Evolutionary conservation across 2,113 vertebrate genomes (phyloP).

Genomic region (Nothocercus julius): DNA sequence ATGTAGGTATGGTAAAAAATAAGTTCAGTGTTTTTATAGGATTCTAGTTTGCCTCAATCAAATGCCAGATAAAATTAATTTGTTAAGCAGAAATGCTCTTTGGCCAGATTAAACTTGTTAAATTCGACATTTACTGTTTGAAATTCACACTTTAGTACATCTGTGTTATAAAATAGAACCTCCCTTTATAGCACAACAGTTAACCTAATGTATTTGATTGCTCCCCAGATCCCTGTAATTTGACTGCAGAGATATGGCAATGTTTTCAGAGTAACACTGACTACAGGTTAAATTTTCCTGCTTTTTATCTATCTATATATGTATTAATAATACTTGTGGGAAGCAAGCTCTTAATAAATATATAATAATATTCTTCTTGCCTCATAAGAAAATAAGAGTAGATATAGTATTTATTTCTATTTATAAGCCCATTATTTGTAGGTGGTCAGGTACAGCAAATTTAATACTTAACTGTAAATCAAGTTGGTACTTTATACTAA

Average conservation of each 20-base stretch:
- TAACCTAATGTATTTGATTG: background rate
- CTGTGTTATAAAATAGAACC: background rate
- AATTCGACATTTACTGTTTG: background rate
- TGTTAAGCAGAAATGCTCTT: background rate
- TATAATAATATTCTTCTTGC: background rate
- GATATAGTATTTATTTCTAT: background rate
- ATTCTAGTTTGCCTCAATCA: background rate
- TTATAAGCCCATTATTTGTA: background rate
- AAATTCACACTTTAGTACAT: background rate
- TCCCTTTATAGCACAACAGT: background rate
- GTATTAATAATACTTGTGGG: background rate
- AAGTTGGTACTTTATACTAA: background rate
- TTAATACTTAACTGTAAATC: background rate
- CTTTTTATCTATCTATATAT: background rate
- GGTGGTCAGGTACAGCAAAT: background rate
- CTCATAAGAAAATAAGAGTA: background rate
- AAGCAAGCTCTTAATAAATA: background rate
- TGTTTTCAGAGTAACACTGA: background rate
- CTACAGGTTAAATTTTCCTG: background rate
- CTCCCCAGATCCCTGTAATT: background rate
- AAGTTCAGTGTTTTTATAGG: background rate
- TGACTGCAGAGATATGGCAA: background rate
- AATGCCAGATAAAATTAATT: background rate
- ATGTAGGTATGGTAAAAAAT: background rate
- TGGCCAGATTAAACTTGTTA: background rate